Conservation (phyloP, 1,140 invertebrate species). For the Saxidomus purpurata region DNA sequence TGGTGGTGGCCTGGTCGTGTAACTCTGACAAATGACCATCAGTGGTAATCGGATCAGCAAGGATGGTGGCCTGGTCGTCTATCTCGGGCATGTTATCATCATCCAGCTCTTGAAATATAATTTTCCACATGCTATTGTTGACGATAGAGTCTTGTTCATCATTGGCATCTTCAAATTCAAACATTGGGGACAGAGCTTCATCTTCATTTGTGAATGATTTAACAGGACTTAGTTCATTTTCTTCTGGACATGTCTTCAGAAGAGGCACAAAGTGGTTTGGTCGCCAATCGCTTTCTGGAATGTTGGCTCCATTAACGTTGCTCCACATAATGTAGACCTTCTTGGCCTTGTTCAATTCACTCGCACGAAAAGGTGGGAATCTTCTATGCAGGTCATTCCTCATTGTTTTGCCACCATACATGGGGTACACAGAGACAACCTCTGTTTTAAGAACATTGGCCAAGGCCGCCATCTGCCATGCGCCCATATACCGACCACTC, state of each 20-base stretch:
- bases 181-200: not conserved
- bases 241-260: not conserved
- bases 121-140: too few species aligned
- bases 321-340: conserved; percentile 35
- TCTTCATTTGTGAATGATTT: not conserved
- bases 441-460: not conserved
- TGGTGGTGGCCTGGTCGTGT: too few species aligned
- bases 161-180: not conserved
- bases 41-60: too few species aligned
- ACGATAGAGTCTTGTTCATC: not conserved
- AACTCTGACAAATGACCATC: too few species aligned
- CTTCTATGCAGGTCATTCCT: conserved; percentile 26
- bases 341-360: not conserved
- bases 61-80: too few species aligned
- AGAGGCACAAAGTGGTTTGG: conserved; percentile 22
- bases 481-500: not conserved
- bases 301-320: not conserved
- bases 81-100: too few species aligned
- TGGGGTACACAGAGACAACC: conserved; percentile 28
- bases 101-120: too few species aligned
- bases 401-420: conserved; percentile 16
- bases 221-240: not conserved
- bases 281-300: not conserved
- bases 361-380: not conserved
- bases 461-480: conserved; percentile 25